Percentiles rank a stretch among this genome's conserved stretches.
Evolutionary conservation across 2,888 invertebrate species (phyloP).

Genomic region (Aquatica leii): DNA sequence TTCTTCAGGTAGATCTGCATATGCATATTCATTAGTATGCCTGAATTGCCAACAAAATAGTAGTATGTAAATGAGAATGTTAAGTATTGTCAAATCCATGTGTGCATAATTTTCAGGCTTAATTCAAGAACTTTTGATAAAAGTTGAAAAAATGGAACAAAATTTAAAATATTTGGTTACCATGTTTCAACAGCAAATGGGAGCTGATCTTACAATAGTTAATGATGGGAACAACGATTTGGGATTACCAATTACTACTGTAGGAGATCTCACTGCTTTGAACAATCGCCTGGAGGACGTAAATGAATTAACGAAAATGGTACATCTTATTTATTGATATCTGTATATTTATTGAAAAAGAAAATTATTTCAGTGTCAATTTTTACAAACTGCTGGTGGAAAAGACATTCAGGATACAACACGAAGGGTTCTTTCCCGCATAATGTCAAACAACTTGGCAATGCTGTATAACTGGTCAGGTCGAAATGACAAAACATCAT

Average conservation of each 20-base stretch:
- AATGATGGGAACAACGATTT: not conserved
- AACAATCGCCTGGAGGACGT: too few species aligned
- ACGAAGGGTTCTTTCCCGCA: not conserved
- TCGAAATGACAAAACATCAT: too few species aligned
- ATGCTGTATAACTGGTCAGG: too few species aligned
- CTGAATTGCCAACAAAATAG: not conserved
- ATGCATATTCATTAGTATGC: too few species aligned
- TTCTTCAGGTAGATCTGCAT: too few species aligned
- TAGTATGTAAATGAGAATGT: not conserved
- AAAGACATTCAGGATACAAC: too few species aligned
- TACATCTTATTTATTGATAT: too few species aligned
- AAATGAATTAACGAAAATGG: too few species aligned
- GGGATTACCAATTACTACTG: not conserved
- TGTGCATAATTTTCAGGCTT: too few species aligned
- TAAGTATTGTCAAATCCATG: not conserved
- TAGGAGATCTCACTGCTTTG: not conserved
- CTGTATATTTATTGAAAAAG: too few species aligned
- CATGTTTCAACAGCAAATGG: not conserved
- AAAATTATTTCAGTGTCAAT: too few species aligned
- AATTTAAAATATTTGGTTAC: not conserved
- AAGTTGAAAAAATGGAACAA: not conserved
- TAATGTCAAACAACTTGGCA: not conserved
- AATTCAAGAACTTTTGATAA: not conserved
- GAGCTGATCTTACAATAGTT: not conserved
- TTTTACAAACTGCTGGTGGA: too few species aligned